Base-by-base conservation (phyloP, 2,888 invertebrate species). In the Pristionchus mayeri region DNA sequence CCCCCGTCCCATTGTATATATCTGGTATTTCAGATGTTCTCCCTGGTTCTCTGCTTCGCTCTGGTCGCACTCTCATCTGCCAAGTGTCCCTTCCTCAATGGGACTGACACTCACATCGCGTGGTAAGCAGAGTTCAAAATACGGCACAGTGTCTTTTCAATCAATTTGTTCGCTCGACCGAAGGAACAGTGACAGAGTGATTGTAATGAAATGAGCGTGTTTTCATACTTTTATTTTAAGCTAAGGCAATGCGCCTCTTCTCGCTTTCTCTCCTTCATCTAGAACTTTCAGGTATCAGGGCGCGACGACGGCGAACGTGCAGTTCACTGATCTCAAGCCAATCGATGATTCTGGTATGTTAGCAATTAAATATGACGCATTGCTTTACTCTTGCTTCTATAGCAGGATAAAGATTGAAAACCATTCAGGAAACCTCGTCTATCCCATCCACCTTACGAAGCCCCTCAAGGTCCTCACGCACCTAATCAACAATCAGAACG, bases 361-460 rank as follows among this genome's bases (percentile, higher is more conserved):
- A 30, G 48, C n/a, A n/a, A n/a, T n/a, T n/a, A n/a, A n/a, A n/a
- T n/a, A n/a, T n/a, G n/a, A n/a, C n/a, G n/a, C n/a, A n/a, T n/a
- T n/a, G n/a, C n/a, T n/a, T n/a, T n/a, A n/a, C n/a, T n/a, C n/a
- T n/a, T n/a, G n/a, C n/a, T n/a, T n/a, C n/a, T n/a, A n/a, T 24
- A 78, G n/a, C 7, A 3, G 30, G 60, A 2, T 13, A 30, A 60
- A 30, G 30, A 50, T 18, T 34, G 50, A 78, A 3, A 2, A 2
- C 7, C 44, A 9, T 7, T 21, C 48, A 82, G 82, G 82, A 13
- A 30, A 40, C 7, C 1, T 16, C n/a, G 50, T 37, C 16, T 82
- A 82, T 52, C 82, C 82, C n/a, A 63, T 82, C 13, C 30, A 37
- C 24, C 82, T 82, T n/a, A 63, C 60, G 11, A 21, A 16, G 13